Conservation (phyloP, 2,113 vertebrate genomes). For the Helogale parvula region DNA sequence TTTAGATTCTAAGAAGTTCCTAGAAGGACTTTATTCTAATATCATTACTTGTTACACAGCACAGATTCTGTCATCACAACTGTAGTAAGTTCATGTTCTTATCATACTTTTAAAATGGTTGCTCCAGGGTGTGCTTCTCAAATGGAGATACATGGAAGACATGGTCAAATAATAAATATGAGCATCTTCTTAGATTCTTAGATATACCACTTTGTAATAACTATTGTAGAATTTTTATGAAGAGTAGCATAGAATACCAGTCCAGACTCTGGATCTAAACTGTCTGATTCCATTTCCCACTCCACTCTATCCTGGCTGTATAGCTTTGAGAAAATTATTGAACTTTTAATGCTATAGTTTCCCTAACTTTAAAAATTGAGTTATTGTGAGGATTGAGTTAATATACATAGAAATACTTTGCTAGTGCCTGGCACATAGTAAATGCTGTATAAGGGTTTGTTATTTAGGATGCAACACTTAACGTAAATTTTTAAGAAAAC, state of each 20-base stretch:
- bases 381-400: constrained; percentile 11
- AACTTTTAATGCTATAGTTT: not conserved
- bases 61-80: not conserved
- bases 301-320: not conserved
- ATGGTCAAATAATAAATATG: not conserved
- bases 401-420: not conserved
- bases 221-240: not conserved
- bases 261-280: not conserved
- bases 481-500: constrained; percentile 2
- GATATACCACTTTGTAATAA: not conserved
- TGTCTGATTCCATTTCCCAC: not conserved
- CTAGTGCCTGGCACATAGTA: not conserved
- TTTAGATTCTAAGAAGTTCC: constrained; percentile 21
- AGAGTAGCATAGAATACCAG: not conserved
- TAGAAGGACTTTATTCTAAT: constrained; percentile 14
- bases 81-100: not conserved
- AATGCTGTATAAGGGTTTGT: not conserved
- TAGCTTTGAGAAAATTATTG: not conserved
- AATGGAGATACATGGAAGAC: not conserved
- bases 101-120: not conserved
- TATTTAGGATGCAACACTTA: not conserved
- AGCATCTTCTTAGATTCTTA: not conserved
- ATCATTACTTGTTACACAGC: not conserved
- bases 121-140: not conserved
- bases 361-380: not conserved